Conservation (phyloP, 1,140 invertebrate genomes). For the Caenorhabditis briggsae region DNA sequence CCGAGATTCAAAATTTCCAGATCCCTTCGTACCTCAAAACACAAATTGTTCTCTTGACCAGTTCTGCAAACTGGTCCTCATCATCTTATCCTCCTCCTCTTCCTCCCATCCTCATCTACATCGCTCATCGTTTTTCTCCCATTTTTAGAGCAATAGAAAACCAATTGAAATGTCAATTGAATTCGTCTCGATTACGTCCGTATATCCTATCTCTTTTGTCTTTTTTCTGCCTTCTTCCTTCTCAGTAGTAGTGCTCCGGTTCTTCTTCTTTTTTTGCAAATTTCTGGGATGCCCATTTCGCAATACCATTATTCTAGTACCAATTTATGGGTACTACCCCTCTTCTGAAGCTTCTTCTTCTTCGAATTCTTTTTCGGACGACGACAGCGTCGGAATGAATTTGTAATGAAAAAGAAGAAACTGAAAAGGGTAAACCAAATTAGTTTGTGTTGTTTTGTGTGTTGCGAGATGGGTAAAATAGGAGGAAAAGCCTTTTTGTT, state of each 20-base stretch:
- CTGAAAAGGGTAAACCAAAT: constrained; percentile 14
- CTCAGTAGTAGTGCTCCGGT: neutral
- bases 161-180: constrained; percentile 54
- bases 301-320: constrained; percentile 52
- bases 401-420: constrained; percentile 46
- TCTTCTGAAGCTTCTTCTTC: neutral
- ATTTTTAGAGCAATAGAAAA: neutral
- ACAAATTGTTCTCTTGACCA: neutral
- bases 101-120: neutral
- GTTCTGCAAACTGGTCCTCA: neutral
- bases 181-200: neutral
- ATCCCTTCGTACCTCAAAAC: neutral
- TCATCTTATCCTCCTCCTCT: no score
- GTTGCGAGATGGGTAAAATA: neutral
- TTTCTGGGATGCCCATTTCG: constrained; percentile 6
- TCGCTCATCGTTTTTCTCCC: neutral
- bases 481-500: neutral
- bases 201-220: neutral
- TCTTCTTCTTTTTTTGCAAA: neutral
- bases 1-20: neutral
- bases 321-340: constrained; percentile 42
- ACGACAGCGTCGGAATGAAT: constrained; percentile 18
- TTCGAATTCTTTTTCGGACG: neutral
- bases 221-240: neutral
- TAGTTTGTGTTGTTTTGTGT: constrained; percentile 47